phyloP scores from a whole-genome alignment of 2,888 invertebrate species.

The Cylindroiulus punctatus region DNA sequence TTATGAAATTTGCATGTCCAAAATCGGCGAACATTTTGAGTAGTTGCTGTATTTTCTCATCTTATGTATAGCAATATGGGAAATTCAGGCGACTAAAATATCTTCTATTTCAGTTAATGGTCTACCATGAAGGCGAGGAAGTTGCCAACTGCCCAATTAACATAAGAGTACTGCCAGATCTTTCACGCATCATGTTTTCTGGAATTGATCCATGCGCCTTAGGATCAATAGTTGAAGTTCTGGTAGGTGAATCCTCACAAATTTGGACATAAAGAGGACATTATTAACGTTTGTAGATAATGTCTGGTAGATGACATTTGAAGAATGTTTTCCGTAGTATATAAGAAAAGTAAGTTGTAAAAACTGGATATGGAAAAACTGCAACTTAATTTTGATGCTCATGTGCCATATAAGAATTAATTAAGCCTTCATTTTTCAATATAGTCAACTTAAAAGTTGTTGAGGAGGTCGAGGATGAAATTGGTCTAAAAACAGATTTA shows the following conservation, averaged over 20 bases:
- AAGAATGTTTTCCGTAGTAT: too few relatives aligned
- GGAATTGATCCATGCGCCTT: slow-evolving; percentile 96
- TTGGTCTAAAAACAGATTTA: too few relatives aligned
- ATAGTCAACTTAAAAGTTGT: too few relatives aligned
- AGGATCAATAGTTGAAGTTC: slow-evolving; percentile 93
- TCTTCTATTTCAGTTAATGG: slow-evolving; percentile 68
- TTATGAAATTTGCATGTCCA: not conserved
- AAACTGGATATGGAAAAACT: not conserved
- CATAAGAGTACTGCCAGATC: slow-evolving; percentile 86
- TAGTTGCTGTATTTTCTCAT: slow-evolving; percentile 18
- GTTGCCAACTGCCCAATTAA: slow-evolving; percentile 74
- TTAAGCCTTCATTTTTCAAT: too few relatives aligned
- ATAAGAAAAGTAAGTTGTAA: not conserved
- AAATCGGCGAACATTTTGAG: not conserved
- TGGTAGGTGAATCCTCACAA: slow-evolving; percentile 70
- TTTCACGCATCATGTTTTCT: slow-evolving; percentile 85
- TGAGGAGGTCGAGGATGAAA: too few relatives aligned
- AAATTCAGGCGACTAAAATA: not conserved
- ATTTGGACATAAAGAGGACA: too few relatives aligned
- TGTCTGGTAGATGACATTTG: too few relatives aligned
- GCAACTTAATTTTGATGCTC: too few relatives aligned
- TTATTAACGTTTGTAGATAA: too few relatives aligned
- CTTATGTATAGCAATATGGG: not conserved
- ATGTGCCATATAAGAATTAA: too few relatives aligned
- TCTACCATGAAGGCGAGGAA: slow-evolving; percentile 72